phyloP scores from a whole-genome alignment of 2,113 vertebrate species.

The human region GRCh38 chr18:36526001-36526500 shows the following conservation, averaged over 20 bases:
- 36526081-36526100: neutral
- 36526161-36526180: slow-evolving; percentile 24
- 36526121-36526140: neutral
- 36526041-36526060: neutral
- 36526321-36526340: slow-evolving; percentile 54
- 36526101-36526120: neutral
- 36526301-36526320: slow-evolving; percentile 49
- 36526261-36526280: neutral
- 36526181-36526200: slow-evolving; percentile 48
- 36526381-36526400: slow-evolving; percentile 33
- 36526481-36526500: too few species aligned
- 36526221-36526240: slow-evolving; percentile 12
- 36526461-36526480: too few species aligned
- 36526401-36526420: slow-evolving; percentile 67
- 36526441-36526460: neutral
- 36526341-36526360: slow-evolving; percentile 35
- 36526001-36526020: neutral
- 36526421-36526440: slow-evolving; percentile 17
- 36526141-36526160: neutral
- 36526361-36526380: slow-evolving; percentile 39
- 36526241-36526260: slow-evolving; percentile 59
- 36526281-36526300: neutral
- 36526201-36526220: slow-evolving; percentile 2
- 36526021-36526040: neutral
- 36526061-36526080: neutral